Percentiles rank a stretch among this genome's conserved stretches.
Evolutionary conservation across 2,888 invertebrate genomes (phyloP).

Genomic region (Proisotoma minuta): DNA sequence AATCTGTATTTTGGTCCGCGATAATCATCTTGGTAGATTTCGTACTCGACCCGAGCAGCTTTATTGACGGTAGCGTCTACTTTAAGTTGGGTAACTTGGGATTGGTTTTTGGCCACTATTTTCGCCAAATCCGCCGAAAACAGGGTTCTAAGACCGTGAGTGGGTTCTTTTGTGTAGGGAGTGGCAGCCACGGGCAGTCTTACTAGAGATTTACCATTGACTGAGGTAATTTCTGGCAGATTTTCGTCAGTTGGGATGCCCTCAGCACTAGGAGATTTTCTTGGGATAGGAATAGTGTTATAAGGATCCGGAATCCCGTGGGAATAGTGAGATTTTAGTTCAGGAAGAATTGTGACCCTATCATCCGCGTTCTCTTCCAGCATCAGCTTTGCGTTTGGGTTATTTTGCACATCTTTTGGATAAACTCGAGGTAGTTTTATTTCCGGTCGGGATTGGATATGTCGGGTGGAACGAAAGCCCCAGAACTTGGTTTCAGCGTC

Average conservation of each 20-base stretch:
- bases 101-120: conserved; percentile 1
- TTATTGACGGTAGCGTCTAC: conserved; percentile 14
- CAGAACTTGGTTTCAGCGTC: conserved; percentile 2
- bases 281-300: conserved; percentile 19
- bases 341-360: not conserved
- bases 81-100: not conserved
- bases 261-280: not conserved
- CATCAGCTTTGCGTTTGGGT: not conserved
- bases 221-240: no score
- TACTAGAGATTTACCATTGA: no score
- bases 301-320: conserved; percentile 29
- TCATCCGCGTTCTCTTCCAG: conserved; percentile 8
- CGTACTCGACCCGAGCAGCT: conserved; percentile 27
- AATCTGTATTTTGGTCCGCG: conserved; percentile 27
- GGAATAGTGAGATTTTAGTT: not conserved
- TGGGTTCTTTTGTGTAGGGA: conserved; percentile 19
- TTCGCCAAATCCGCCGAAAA: conserved; percentile 4
- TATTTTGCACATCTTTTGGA: not conserved
- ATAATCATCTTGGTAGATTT: conserved; percentile 32
- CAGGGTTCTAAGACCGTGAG: conserved; percentile 14
- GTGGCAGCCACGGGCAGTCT: conserved; percentile 11
- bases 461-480: conserved; percentile 21
- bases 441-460: conserved; percentile 9
- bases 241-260: not conserved
- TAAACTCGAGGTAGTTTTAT: conserved; percentile 14